These are phyloP conservation scores for Sternotherus odoratus DNA, from an alignment of 2,797 vertebrate species.

Conservation along the genomic window DNA sequence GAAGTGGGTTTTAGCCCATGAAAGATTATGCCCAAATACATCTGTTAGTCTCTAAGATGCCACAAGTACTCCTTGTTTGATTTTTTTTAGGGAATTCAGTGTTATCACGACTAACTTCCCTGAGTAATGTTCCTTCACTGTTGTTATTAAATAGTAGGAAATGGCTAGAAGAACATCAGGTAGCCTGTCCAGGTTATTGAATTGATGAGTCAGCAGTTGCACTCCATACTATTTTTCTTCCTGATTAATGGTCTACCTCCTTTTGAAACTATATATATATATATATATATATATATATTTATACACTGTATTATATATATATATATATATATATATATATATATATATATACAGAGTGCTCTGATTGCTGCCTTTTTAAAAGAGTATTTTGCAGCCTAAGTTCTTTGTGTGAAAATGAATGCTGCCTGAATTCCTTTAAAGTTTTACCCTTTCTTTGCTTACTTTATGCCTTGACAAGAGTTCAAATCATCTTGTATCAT, in stretches of 20 bases:
- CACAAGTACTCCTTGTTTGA: too few species aligned
- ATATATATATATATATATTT: too few species aligned
- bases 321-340: too few species aligned
- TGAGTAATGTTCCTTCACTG: not conserved
- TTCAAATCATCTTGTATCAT: not conserved
- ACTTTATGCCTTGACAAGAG: not conserved
- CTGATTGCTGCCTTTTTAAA: not conserved
- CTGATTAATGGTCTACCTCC: not conserved
- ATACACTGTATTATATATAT: too few species aligned
- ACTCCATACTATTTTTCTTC: not conserved
- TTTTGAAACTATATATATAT: not conserved
- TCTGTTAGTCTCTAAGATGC: too few species aligned
- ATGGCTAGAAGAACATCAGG: not conserved
- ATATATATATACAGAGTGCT: too few species aligned
- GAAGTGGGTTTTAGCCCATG: too few species aligned
- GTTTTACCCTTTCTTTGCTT: not conserved
- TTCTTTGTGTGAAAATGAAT: not conserved
- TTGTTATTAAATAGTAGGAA: not conserved
- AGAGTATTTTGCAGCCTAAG: not conserved
- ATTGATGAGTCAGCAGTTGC: not conserved
- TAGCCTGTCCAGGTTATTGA: not conserved
- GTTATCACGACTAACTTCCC: not conserved
- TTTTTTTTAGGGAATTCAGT: not conserved
- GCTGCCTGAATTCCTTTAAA: not conserved
- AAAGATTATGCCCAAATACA: too few species aligned